These are phyloP conservation scores for Drosophila aldrichi DNA, from an alignment of 2,888 invertebrate species.

Conservation along the genomic window DNA sequence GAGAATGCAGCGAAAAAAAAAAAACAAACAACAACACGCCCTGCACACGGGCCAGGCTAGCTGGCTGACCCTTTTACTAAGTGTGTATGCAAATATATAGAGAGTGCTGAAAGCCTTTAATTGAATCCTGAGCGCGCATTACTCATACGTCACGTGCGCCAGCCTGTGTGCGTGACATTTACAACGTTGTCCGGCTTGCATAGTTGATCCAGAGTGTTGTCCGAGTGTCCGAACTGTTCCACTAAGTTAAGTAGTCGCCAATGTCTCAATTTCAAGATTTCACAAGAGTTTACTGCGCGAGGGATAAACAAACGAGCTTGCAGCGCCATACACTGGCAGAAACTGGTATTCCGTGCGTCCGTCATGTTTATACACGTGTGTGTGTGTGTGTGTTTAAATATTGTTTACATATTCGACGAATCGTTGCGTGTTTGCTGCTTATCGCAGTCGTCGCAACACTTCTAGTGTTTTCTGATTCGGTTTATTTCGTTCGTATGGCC, in stretches of 20 bases:
- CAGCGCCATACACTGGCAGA: slow-evolving; percentile 60
- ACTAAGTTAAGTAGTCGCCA: background rate
- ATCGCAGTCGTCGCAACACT: slow-evolving; percentile 43
- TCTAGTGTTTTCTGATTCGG: slow-evolving; percentile 56
- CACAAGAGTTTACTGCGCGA: slow-evolving; percentile 21
- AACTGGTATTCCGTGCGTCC: slow-evolving; percentile 42
- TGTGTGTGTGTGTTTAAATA: background rate
- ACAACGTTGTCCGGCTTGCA: slow-evolving; percentile 18
- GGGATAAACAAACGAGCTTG: slow-evolving; percentile 57
- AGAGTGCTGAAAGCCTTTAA: background rate
- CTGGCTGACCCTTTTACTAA: background rate
- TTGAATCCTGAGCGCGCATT: slow-evolving; percentile 26
- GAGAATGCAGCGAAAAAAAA: slow-evolving; percentile 47
- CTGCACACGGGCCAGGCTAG: slow-evolving; percentile 58
- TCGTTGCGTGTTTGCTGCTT: slow-evolving; percentile 34
- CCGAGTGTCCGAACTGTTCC: background rate
- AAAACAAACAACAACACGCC: slow-evolving; percentile 62
- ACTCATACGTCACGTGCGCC: slow-evolving; percentile 40
- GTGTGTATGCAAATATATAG: slow-evolving; percentile 2
- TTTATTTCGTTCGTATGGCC: background rate
- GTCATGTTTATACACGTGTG: background rate
- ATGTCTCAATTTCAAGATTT: slow-evolving; percentile 25
- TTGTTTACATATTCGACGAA: slow-evolving; percentile 35
- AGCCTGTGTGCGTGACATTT: slow-evolving; percentile 31
- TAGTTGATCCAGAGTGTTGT: slow-evolving; percentile 3